These are phyloP conservation scores for Drosophila grimshawi DNA, from an alignment of 1,140 invertebrate genomes.

Conservation along the genomic window DNA sequence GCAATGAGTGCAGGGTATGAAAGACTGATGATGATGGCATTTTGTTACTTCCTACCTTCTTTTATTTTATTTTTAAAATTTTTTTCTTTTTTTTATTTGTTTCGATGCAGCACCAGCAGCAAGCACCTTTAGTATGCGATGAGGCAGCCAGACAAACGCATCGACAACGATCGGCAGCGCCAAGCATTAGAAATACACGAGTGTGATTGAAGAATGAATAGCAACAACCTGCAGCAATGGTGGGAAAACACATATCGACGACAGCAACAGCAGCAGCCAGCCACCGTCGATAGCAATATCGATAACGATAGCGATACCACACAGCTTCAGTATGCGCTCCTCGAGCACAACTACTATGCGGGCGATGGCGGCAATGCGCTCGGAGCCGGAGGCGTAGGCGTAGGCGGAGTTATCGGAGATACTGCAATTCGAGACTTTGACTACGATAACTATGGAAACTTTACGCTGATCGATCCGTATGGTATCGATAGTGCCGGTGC, in stretches of 20 bases:
- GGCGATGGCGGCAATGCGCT: neutral
- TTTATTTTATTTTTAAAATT: slow-evolving; percentile 18
- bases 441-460: slow-evolving; percentile 59
- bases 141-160: slow-evolving; percentile 69
- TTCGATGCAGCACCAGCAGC: slow-evolving; percentile 35
- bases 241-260: slow-evolving; percentile 76
- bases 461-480: slow-evolving; percentile 61
- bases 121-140: slow-evolving; percentile 76
- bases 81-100: slow-evolving; percentile 7
- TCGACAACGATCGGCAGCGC: slow-evolving; percentile 58
- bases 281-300: slow-evolving; percentile 32
- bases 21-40: slow-evolving; percentile 77
- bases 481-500: slow-evolving; percentile 46
- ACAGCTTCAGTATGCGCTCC: slow-evolving; percentile 56
- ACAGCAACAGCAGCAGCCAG: slow-evolving; percentile 49
- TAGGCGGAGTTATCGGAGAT: neutral
- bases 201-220: slow-evolving; percentile 67
- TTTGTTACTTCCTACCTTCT: slow-evolving; percentile 65
- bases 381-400: neutral
- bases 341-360: slow-evolving; percentile 44
- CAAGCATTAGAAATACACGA: slow-evolving; percentile 33
- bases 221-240: slow-evolving; percentile 79
- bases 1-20: slow-evolving; percentile 22
- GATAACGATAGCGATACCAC: slow-evolving; percentile 33
- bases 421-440: slow-evolving; percentile 39